A percentile compares a stretch with the other conserved stretches of the same genome.
phyloP scores from a whole-genome alignment of 2,888 invertebrate genomes.

The Aporophyla nigra region DNA sequence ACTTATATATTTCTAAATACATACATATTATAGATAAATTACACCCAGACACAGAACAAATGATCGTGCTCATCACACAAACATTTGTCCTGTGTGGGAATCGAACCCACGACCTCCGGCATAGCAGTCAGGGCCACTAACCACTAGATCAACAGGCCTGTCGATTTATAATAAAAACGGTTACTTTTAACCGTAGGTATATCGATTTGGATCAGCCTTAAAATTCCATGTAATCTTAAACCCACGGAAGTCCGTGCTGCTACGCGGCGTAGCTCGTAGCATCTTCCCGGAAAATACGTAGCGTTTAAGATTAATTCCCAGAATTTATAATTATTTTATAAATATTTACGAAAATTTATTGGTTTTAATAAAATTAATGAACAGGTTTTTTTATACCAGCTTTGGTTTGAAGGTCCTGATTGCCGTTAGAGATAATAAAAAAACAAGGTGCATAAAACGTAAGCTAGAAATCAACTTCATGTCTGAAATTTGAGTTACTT shows the following conservation, averaged over 20 bases:
- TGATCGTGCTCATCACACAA: no score
- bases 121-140: no score
- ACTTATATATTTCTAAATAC: no score
- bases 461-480: background rate
- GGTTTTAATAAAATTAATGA: background rate
- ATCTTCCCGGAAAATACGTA: slow-evolving; percentile 11
- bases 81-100: no score
- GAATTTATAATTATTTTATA: background rate
- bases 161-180: no score
- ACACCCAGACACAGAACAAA: no score
- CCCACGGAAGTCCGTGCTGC: background rate
- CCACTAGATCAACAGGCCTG: no score
- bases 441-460: background rate
- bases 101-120: no score
- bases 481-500: background rate
- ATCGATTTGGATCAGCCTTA: background rate
- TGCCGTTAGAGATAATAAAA: background rate
- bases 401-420: background rate
- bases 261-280: slow-evolving; percentile 43
- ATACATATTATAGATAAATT: no score
- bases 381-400: background rate
- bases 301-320: background rate
- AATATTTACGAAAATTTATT: background rate
- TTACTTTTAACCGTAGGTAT: background rate
- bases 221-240: background rate